Conservation (phyloP, 2,113 vertebrate species). For the Cepphus grylle region DNA sequence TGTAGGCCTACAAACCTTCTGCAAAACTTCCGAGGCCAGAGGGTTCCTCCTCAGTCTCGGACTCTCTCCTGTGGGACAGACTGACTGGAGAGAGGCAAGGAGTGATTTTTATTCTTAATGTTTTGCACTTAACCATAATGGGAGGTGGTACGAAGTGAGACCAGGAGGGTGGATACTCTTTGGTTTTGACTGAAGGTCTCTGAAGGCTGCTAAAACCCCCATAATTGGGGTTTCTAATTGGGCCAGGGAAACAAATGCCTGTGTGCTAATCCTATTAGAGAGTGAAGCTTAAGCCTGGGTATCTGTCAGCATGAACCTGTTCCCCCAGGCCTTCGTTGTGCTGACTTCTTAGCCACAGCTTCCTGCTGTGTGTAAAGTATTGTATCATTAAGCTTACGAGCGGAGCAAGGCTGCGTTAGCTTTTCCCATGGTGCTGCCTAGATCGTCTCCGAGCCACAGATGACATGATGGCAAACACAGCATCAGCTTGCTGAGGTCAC, state of each 20-base stretch:
- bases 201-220: background rate
- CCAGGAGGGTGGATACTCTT: background rate
- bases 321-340: background rate
- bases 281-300: background rate
- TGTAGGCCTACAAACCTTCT: background rate
- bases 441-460: accelerated
- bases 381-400: background rate
- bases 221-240: background rate
- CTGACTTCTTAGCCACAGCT: background rate
- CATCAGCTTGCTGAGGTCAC: accelerated
- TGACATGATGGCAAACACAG: background rate
- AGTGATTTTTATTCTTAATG: background rate
- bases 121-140: background rate
- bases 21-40: background rate
- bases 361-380: background rate
- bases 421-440: background rate
- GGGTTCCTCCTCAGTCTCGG: background rate
- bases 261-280: background rate
- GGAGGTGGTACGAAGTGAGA: background rate
- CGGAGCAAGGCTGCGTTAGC: background rate
- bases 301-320: background rate
- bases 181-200: background rate
- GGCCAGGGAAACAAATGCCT: background rate
- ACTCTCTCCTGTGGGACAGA: background rate
- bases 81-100: background rate